phyloP scores from a whole-genome alignment of 2,113 vertebrate genomes.

The Rousettus leschenaultii region DNA sequence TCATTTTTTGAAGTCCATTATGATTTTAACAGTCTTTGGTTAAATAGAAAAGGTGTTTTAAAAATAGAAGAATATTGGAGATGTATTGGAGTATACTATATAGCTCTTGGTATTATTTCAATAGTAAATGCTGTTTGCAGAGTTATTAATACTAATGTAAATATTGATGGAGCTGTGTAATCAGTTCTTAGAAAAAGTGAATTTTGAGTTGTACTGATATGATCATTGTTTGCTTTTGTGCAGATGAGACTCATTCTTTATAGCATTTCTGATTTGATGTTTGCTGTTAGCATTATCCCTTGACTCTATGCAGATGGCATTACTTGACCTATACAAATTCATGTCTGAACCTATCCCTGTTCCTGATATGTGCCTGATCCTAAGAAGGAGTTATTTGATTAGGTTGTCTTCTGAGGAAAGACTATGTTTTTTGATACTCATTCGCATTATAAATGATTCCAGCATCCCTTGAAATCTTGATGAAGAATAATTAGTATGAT shows the following conservation, averaged over 20 bases:
- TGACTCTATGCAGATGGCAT: not conserved
- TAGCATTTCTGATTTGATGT: slow-evolving; percentile 30
- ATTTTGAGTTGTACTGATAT: slow-evolving; percentile 58
- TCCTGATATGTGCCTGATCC: not conserved
- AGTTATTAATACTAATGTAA: not conserved
- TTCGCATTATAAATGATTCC: not conserved
- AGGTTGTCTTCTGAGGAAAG: slow-evolving; percentile 13
- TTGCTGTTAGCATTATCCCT: slow-evolving; percentile 27
- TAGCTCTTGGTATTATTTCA: slow-evolving; percentile 13
- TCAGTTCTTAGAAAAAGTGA: slow-evolving; percentile 3
- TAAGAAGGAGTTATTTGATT: slow-evolving; percentile 37
- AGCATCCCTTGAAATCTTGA: not conserved
- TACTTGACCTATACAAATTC: slow-evolving; percentile 43
- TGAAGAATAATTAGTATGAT: not conserved
- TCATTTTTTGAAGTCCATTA: not conserved
- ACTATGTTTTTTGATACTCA: not conserved
- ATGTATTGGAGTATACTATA: not conserved
- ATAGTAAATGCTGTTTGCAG: not conserved
- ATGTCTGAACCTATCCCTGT: slow-evolving; percentile 49
- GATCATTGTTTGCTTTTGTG: slow-evolving; percentile 35
- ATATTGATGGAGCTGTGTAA: slow-evolving; percentile 30
- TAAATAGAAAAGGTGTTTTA: not conserved
- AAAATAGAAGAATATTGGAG: not conserved
- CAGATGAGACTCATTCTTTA: slow-evolving; percentile 44
- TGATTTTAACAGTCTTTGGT: not conserved